A percentile compares a stretch with the other conserved stretches of the same genome.
Conservation (phyloP, 2,888 invertebrate genomes). For the Scaptodrosophila latifasciaeformis region DNA sequence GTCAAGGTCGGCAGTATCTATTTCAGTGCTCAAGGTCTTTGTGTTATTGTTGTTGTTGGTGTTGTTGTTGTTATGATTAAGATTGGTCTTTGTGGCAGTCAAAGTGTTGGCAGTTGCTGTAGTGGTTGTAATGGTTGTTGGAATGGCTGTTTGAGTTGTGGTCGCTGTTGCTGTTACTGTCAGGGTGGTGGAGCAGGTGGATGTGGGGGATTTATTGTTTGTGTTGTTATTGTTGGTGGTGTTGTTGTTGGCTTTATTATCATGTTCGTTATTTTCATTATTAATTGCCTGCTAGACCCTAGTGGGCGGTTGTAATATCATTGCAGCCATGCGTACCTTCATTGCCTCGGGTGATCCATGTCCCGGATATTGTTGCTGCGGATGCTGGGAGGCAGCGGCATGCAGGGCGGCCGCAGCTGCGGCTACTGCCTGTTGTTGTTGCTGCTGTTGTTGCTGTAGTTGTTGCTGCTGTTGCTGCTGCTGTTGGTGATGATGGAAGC, state of each 20-base stretch:
- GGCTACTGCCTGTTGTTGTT: slow-evolving; percentile 28
- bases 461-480: slow-evolving; percentile 64
- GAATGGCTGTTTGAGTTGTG: slow-evolving; percentile 3
- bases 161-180: slow-evolving; percentile 19
- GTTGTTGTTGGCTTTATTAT: slow-evolving; percentile 25
- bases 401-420: slow-evolving; percentile 49
- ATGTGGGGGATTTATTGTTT: slow-evolving; percentile 26
- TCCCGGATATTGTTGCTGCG: slow-evolving; percentile 66
- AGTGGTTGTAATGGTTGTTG: too few species aligned
- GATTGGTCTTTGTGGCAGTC: slow-evolving; percentile 17
- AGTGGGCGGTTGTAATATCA: slow-evolving; percentile 92
- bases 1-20: too few species aligned
- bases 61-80: too few species aligned
- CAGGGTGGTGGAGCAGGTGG: slow-evolving; percentile 37
- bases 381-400: slow-evolving; percentile 61
- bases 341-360: slow-evolving; percentile 84
- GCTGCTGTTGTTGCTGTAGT: slow-evolving; percentile 52
- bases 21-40: too few species aligned
- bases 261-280: slow-evolving; percentile 60
- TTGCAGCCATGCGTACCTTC: slow-evolving; percentile 93
- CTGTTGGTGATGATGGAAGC: slow-evolving; percentile 73
- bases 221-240: slow-evolving; percentile 42
- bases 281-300: slow-evolving; percentile 80
- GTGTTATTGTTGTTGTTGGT: too few species aligned
- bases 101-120: slow-evolving; percentile 3